Base-by-base conservation (phyloP, 2,888 invertebrate genomes). In the Tubulanus polymorphus region DNA sequence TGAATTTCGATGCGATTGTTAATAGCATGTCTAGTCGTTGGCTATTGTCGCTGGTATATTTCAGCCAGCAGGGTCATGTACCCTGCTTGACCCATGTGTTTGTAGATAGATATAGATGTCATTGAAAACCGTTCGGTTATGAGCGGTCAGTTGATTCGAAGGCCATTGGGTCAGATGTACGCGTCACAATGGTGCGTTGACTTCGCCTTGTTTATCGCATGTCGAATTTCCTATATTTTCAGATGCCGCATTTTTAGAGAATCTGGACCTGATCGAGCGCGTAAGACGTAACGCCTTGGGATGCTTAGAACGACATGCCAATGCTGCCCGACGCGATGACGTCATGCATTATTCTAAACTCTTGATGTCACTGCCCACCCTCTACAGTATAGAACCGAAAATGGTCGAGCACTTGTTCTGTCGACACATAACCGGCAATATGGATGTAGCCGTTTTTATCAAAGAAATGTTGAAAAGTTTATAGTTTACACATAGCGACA, bases 381-480 rank as follows among this genome's bases (percentile, higher is more conserved):
- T 76, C 5, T 76, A 69, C 56, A 74, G 75, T 52, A 71, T 72
- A 48, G 71, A 74, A 63, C 67, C 68, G 56, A 66, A 63, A 53
- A 73, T 75, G 71, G 63, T 75, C 49, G 72, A 75, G 61, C 68
- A 67, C 25, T 62, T 76, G 37, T 76, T 76, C 58, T 76, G 76
- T 60, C 61, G 63, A 52, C 70, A 73, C 59, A 67, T 75, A 41
- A 66, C 66, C 51, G 63, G 63, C 25, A 70, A 66, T 51, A 69
- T 65, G 48, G 71, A 72, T 63, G 69, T 73, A 60, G 69, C 72
- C 37, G 67, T 70, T n/a, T 58, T 73, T 35, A 56, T 75, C 48
- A 72, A 72, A 50, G 74, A 75, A 49, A 66, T 72, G 65, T 59
- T 73, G 27, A 68, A 70, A 52, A 69, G 62, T 27, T 57, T 70